A percentile compares a stretch with the other conserved stretches of the same genome.
Evolutionary conservation across 2,113 vertebrate species (phyloP).

Genomic region (Hirundichthys speculiger): DNA sequence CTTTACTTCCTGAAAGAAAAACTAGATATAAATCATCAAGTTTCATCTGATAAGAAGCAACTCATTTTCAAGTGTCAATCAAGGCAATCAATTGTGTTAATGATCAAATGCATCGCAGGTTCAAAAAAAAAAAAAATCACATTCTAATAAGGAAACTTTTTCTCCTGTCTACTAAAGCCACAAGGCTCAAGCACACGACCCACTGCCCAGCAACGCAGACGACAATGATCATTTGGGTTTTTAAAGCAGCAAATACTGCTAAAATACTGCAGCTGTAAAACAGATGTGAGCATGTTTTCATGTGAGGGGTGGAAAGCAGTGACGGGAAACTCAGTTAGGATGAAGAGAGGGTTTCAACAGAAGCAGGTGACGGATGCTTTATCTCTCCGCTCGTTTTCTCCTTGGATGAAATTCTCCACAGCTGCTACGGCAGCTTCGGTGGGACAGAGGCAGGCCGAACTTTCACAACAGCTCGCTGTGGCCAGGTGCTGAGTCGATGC

Average conservation of each 20-base stretch:
- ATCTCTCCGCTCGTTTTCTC: conserved; percentile 29
- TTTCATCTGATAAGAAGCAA: conserved; percentile 74
- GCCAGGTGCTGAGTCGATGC: conserved; percentile 65
- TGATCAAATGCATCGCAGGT: conserved; percentile 62
- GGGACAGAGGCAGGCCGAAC: conserved; percentile 11
- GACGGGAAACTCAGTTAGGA: conserved; percentile 35
- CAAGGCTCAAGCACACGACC: conserved; percentile 37
- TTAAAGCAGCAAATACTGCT: conserved; percentile 64
- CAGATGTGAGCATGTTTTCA: conserved; percentile 24
- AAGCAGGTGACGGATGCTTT: conserved; percentile 29
- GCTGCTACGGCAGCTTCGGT: conserved; percentile 56
- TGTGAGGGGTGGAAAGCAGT: conserved; percentile 43
- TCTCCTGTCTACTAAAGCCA: conserved; percentile 60
- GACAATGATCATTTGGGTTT: conserved; percentile 44
- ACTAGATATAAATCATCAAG: conserved; percentile 76
- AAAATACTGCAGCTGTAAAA: conserved; percentile 56
- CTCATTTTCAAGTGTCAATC: conserved; percentile 74
- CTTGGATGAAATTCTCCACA: conserved; percentile 36
- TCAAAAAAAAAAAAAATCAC: conserved; percentile 61
- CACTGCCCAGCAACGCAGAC: conserved; percentile 40
- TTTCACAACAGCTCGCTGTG: conserved; percentile 73
- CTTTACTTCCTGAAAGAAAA: conserved; percentile 77
- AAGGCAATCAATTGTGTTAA: conserved; percentile 68
- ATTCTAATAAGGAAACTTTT: conserved; percentile 63
- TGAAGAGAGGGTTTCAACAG: conserved; percentile 40